Evolutionary conservation across 2,797 vertebrate genomes (phyloP), one percentile per base, ranked within the genome.

Genomic region (Pagetopsis macropterus): DNA sequence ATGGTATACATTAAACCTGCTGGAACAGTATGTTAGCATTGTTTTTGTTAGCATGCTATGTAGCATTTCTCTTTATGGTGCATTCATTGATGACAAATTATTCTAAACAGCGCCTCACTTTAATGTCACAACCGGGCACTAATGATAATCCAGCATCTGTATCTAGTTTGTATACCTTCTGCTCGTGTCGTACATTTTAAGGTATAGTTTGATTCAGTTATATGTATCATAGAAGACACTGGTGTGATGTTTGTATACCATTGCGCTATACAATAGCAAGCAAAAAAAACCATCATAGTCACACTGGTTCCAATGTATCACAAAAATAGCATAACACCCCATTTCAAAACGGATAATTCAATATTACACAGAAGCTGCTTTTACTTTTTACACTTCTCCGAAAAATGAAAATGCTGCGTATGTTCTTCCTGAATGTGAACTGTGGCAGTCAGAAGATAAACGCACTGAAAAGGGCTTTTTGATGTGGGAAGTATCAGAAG

Each of bases 401-500:
- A 54, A 54, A 27, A 79, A 71, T 54, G 44, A 76, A 78, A 69
- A 69, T 3, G 45, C 40, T 4, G 48, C 3, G 5, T 58, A n/a
- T 37, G 52, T 19, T 63, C 27, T 80, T 66, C 27, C 49, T 17
- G 17, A 45, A 70, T 72, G 33, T 70, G 70, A 84, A 82, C 76
- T 13, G 11, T 62, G 65, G 51, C 65, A 64, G 51, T 52, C 27
- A 17, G 68, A 69, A 71, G 62, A 71, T 62, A 59, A 86, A 79
- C 69, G 64, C 61, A 54, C 55, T 65, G 72, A 76, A 89, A 78
- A 81, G 70, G 27, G 63, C 71, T 80, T 87, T 84, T 84, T 86
- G 78, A 90, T 83, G 84, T 79, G 60, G 79, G 44, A 72, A 82
- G 59, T 73, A 77, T 83, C 74, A 81, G 59, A 78, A 51, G 14